Evolutionary conservation across 2,888 invertebrate species (phyloP), one percentile per base, ranked within the genome.

Genomic region (Eulithis testata): DNA sequence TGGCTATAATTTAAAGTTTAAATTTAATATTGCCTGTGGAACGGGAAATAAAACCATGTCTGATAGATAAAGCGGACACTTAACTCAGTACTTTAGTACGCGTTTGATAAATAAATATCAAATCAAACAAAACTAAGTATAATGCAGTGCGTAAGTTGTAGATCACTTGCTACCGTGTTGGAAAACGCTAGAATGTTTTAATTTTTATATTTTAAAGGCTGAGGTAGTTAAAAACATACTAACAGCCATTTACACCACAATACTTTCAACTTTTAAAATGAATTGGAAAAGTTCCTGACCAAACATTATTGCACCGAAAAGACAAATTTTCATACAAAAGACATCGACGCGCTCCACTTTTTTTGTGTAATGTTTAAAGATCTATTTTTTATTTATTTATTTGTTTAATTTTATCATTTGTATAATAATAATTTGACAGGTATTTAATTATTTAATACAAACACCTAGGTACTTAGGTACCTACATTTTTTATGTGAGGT

Each of bases 21-120:
- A 70, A 73, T 69, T 77, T 73, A 66, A 66, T 72, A 74, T 73
- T 69, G 73, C 63, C 73, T 70, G 71, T 73, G 76, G 72, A 74
- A 73, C 65, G 73, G 75, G 75, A 76, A 77, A 77, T 76, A 72
- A 74, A 63, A 60, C 66, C 58, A 66, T 66, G 67, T 68, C 57
- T 68, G 44, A 57, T 66, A 61, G 56, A 64, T 67, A 69, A 66
- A 58, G 54, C 44, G 60, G 62, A 65, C 68, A 63, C 65, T 59
- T 62, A 56, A 57, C 49, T 62, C 31, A 14, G 52, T 56, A 62
- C 50, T 68, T 65, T 63, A 65, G 37, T 60, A 57, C 52, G 51
- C 14, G 47, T 56, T 62, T 63, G 60, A 60, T 68, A 53, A 54
- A 60, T 65, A 60, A 57, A 65, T 65, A 45, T 31, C 6, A 37